These are phyloP conservation scores for Phataginus tricuspis DNA, from an alignment of 2,797 vertebrate species.

Conservation along the genomic window DNA sequence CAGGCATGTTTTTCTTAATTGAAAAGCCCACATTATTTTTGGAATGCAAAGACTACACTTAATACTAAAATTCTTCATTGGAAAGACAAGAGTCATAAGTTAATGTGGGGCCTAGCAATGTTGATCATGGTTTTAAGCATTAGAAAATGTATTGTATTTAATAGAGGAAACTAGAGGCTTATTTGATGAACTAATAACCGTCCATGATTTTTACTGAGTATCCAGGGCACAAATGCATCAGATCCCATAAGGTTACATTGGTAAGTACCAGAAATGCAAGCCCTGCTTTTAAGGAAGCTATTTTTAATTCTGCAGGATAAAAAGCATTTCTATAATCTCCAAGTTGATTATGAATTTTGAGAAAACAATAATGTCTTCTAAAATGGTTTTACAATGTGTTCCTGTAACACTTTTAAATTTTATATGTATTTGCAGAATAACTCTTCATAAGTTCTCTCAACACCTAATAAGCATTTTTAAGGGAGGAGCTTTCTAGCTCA, in stretches of 20 bases:
- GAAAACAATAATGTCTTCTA: background rate
- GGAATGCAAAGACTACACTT: background rate
- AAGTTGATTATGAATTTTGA: constrained; percentile 14
- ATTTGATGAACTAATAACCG: background rate
- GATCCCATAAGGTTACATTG: background rate
- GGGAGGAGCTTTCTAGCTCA: background rate
- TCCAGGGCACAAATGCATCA: background rate
- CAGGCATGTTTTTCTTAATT: background rate
- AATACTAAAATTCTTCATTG: background rate
- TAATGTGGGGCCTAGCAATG: background rate
- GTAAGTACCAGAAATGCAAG: background rate
- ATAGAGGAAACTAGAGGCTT: background rate
- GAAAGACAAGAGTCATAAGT: background rate
- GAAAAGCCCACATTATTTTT: background rate
- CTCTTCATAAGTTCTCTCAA: background rate
- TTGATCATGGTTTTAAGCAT: background rate
- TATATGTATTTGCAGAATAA: background rate
- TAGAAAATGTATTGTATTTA: background rate
- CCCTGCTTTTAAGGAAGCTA: background rate
- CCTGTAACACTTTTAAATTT: background rate
- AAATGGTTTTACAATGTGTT: background rate
- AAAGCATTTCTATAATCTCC: background rate
- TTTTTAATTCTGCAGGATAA: constrained; percentile 13
- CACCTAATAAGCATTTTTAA: constrained; percentile 1
- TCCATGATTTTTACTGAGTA: background rate